phyloP scores from a whole-genome alignment of 2,797 vertebrate genomes.

The Rhinophrynus dorsalis region DNA sequence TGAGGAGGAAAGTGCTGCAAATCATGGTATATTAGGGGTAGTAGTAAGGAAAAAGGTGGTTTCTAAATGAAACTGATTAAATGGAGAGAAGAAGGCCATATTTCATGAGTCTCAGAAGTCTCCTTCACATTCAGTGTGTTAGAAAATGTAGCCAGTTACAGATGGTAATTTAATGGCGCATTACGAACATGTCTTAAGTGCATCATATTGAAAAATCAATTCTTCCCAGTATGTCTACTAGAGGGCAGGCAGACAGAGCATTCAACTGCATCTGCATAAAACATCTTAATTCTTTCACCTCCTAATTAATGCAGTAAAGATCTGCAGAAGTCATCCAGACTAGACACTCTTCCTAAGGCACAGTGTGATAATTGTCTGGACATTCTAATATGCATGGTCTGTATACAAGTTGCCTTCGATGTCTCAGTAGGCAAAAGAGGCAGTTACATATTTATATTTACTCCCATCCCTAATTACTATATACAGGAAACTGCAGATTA shows the following conservation, averaged over 20 bases:
- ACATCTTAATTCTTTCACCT: slow-evolving; percentile 12
- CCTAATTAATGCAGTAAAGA: slow-evolving; percentile 19
- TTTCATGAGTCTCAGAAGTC: slow-evolving; percentile 39
- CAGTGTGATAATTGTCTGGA: no score
- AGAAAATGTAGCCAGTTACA: slow-evolving; percentile 28
- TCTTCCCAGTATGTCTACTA: slow-evolving; percentile 26
- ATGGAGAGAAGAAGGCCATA: slow-evolving; percentile 5
- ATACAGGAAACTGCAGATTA: no score
- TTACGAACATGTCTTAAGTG: slow-evolving; percentile 48
- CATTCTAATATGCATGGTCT: no score
- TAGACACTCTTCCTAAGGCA: neutral
- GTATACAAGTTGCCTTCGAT: no score
- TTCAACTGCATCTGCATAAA: slow-evolving; percentile 22
- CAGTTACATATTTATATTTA: no score
- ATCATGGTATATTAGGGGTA: no score
- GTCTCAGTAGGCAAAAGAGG: no score
- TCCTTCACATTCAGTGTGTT: slow-evolving; percentile 24
- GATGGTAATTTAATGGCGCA: slow-evolving; percentile 48
- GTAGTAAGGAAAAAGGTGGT: neutral
- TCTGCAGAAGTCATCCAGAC: neutral
- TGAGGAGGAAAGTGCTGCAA: no score
- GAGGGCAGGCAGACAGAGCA: slow-evolving; percentile 21
- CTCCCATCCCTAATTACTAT: no score
- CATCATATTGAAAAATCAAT: slow-evolving; percentile 48
- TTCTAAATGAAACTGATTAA: slow-evolving; percentile 1